phyloP scores from a whole-genome alignment of 2,797 vertebrate species.

The Mareca penelope region DNA sequence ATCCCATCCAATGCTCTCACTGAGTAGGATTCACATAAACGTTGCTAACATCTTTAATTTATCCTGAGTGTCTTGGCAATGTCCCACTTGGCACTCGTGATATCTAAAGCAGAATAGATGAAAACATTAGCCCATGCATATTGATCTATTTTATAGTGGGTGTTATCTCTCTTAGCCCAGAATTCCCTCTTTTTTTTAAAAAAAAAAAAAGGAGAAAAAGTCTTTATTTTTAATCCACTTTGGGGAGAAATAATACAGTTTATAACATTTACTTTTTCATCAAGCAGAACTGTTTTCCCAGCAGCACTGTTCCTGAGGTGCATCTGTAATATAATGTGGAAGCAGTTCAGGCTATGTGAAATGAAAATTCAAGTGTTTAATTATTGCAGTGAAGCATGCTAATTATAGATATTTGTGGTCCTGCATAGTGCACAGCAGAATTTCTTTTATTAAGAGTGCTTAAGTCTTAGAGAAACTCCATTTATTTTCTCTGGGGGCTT shows the following conservation, averaged over 20 bases:
- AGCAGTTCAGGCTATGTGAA: not conserved
- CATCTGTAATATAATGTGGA: not conserved
- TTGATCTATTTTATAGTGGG: not conserved
- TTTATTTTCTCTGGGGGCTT: conserved; percentile 50
- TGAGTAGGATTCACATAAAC: fast-evolving
- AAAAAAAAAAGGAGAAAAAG: no score
- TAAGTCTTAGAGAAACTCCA: conserved; percentile 26
- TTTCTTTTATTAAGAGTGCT: conserved; percentile 5
- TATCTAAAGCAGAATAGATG: not conserved
- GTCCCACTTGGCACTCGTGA: fast-evolving
- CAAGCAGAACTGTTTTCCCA: not conserved
- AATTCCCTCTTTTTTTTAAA: not conserved
- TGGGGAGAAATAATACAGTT: not conserved
- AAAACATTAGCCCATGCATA: not conserved
- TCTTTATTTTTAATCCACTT: not conserved
- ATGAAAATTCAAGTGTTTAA: conserved; percentile 12
- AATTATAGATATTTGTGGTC: conserved; percentile 16
- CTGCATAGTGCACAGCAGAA: not conserved
- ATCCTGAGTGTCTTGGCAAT: not conserved
- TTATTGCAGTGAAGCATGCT: not conserved
- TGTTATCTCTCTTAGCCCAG: not conserved
- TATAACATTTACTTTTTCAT: not conserved
- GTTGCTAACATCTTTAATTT: not conserved
- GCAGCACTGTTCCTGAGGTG: not conserved
- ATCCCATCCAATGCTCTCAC: fast-evolving